Percentiles rank a stretch among this genome's conserved stretches.
Evolutionary conservation across 1,140 invertebrate genomes (phyloP).

Genomic region (Fopius arisanus): DNA sequence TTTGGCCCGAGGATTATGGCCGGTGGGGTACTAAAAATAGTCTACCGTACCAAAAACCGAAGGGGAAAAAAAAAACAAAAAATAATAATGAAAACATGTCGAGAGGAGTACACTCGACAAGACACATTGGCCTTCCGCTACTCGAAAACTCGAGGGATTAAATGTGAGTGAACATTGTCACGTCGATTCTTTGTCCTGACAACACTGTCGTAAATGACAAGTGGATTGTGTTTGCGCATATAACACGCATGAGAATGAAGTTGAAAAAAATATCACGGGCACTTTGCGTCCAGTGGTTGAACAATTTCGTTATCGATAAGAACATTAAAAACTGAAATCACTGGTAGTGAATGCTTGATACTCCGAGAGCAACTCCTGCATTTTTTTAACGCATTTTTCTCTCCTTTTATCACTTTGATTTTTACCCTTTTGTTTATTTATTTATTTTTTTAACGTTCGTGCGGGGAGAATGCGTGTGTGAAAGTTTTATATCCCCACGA

Average conservation of each 20-base stretch:
- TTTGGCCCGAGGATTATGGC: neutral
- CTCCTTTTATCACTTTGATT: too few species aligned
- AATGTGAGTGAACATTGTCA: conserved; percentile 1
- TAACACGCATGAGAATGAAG: neutral
- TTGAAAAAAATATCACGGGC: neutral
- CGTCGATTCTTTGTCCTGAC: neutral
- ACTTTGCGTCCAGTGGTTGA: neutral
- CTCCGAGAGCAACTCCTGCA: too few species aligned
- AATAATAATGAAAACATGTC: neutral
- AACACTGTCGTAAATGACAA: neutral
- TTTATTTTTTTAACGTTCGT: too few species aligned
- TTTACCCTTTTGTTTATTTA: too few species aligned
- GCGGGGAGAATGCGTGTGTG: too few species aligned
- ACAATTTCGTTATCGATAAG: neutral
- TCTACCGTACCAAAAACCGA: neutral
- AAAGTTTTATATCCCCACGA: too few species aligned
- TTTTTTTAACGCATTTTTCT: too few species aligned
- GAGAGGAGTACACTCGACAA: neutral
- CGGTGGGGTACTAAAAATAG: neutral
- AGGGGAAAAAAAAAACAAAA: neutral
- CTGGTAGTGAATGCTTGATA: too few species aligned
- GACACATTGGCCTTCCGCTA: neutral
- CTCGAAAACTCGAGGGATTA: neutral
- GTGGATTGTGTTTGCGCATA: neutral
- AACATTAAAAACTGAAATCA: neutral